A percentile compares a stretch with the other conserved stretches of the same genome.
Conservation (phyloP, 2,797 vertebrate species). For the Diglossa cyanea region DNA sequence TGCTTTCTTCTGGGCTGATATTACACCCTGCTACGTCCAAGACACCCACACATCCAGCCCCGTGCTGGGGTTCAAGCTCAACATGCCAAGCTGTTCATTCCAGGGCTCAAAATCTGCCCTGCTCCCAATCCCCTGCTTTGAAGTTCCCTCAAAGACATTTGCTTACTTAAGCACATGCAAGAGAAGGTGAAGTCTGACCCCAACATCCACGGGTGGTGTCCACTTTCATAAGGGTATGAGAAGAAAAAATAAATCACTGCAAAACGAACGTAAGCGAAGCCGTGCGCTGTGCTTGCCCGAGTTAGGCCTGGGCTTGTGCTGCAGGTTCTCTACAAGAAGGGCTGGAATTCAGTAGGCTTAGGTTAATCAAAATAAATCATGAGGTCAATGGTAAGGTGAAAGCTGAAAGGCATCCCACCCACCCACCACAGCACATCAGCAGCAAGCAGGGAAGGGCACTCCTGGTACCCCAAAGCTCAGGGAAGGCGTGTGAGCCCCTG, state of each 20-base stretch:
- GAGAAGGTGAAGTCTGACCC: constrained; percentile 58
- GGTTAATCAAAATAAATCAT: constrained; percentile 71
- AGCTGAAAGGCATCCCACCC: constrained; percentile 36
- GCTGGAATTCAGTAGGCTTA: constrained; percentile 65
- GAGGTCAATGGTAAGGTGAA: constrained; percentile 51
- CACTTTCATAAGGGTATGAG: constrained; percentile 66
- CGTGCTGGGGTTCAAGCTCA: neutral
- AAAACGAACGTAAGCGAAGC: constrained; percentile 41
- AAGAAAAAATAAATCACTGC: constrained; percentile 78
- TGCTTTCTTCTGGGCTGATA: constrained; percentile 4
- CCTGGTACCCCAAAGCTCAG: neutral
- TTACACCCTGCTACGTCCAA: neutral
- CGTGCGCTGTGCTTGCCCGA: constrained; percentile 52
- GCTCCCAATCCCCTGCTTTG: constrained; percentile 6
- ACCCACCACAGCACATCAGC: neutral
- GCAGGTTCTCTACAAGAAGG: constrained; percentile 58
- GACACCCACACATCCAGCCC: neutral
- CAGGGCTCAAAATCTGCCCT: neutral
- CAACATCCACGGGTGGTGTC: constrained; percentile 49
- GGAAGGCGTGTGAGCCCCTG: neutral
- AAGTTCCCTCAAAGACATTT: constrained; percentile 50
- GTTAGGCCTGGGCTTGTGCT: constrained; percentile 68
- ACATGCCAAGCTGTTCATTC: neutral
- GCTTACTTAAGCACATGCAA: constrained; percentile 54
- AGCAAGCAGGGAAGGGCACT: neutral